Percentiles rank a stretch among this genome's conserved stretches.
These are phyloP conservation scores for Poeciliopsis occidentalis DNA, from an alignment of 2,113 vertebrate genomes.

Conservation along the genomic window DNA sequence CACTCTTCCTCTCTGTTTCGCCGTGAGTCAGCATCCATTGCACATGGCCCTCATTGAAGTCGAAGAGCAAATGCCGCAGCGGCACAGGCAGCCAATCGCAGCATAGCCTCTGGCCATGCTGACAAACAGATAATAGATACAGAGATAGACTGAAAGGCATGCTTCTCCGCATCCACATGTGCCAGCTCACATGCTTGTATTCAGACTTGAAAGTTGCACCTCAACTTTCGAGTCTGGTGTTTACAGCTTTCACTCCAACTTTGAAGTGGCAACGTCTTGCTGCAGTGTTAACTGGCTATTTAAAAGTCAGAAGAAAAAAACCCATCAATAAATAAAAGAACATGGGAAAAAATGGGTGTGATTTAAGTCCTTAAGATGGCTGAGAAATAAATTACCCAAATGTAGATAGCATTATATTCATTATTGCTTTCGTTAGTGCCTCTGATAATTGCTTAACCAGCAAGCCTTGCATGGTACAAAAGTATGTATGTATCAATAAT, in stretches of 20 bases:
- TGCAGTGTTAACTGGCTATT: neutral
- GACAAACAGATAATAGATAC: constrained; percentile 23
- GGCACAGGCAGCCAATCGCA: constrained; percentile 43
- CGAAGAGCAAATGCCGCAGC: constrained; percentile 52
- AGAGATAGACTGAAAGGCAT: constrained; percentile 1
- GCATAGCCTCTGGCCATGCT: constrained; percentile 33
- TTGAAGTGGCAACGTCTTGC: neutral
- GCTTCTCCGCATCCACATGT: neutral
- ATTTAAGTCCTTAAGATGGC: neutral
- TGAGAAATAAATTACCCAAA: neutral
- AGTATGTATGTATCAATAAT: neutral
- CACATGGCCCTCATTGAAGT: constrained; percentile 48
- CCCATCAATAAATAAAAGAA: neutral
- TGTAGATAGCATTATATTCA: no score
- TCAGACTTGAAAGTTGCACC: neutral
- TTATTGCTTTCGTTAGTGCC: no score
- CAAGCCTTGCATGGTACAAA: neutral
- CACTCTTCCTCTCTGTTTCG: constrained; percentile 25
- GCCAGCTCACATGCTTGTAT: neutral
- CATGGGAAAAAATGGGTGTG: neutral
- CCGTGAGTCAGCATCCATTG: constrained; percentile 65
- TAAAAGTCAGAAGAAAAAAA: neutral
- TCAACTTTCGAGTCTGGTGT: neutral
- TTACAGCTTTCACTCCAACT: neutral
- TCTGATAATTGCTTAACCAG: no score